A percentile compares a stretch with the other conserved stretches of the same genome.
Evolutionary conservation across 2,113 vertebrate genomes (phyloP).

Genomic region (Osmerus mordax): DNA sequence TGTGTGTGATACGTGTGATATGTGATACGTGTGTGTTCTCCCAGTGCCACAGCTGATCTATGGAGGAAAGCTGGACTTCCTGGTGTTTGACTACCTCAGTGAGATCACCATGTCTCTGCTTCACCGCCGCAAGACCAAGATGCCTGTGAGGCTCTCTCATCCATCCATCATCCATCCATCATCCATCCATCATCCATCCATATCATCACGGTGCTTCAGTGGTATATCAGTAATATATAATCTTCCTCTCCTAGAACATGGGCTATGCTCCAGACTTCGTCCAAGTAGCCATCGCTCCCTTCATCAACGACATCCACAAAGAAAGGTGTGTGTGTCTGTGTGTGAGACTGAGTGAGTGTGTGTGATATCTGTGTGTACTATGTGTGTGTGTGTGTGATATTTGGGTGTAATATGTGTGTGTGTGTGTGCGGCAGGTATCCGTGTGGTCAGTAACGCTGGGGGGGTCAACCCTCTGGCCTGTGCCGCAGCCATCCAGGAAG

Average conservation of each 20-base stretch:
- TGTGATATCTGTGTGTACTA: neutral
- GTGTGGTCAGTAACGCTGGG: conserved; percentile 81
- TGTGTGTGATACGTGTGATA: neutral
- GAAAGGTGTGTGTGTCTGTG: conserved; percentile 62
- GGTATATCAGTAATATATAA: neutral
- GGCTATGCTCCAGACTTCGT: conserved; percentile 84
- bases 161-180: neutral
- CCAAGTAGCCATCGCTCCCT: conserved; percentile 74
- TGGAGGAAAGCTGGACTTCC: conserved; percentile 79
- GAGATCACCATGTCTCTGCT: conserved; percentile 87
- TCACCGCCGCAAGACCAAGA: conserved; percentile 77
- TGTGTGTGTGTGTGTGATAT: conserved; percentile 6
- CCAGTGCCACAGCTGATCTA: conserved; percentile 81
- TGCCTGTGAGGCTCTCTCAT: conserved; percentile 67
- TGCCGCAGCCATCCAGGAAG: conserved; percentile 75
- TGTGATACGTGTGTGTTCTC: neutral
- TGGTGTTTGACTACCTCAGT: conserved; percentile 88
- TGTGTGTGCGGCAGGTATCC: conserved; percentile 70
- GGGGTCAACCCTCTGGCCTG: conserved; percentile 82
- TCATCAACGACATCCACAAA: conserved; percentile 80
- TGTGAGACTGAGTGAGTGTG: neutral
- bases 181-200: neutral
- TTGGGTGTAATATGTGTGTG: neutral
- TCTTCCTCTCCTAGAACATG: conserved; percentile 68
- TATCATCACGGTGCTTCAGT: too few species aligned